These are phyloP conservation scores for Alexandromys fortis DNA, from an alignment of 2,113 vertebrate genomes.

Conservation along the genomic window DNA sequence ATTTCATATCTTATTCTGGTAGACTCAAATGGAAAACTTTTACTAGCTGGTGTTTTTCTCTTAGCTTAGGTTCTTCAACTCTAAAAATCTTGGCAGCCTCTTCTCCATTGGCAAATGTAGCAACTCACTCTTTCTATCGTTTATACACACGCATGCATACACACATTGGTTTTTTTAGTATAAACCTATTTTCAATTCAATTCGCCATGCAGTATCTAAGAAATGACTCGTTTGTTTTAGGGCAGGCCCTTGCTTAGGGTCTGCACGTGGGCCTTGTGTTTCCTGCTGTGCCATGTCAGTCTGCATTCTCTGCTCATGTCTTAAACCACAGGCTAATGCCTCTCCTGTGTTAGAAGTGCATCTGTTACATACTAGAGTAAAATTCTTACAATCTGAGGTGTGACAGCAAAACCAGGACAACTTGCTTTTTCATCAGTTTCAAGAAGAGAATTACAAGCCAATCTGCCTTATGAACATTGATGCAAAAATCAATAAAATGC, in stretches of 20 bases:
- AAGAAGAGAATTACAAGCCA: too few relatives aligned
- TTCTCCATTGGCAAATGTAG: background rate
- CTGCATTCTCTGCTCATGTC: background rate
- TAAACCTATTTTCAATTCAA: background rate
- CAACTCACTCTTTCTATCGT: background rate
- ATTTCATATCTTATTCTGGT: background rate
- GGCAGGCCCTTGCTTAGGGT: background rate
- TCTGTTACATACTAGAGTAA: background rate
- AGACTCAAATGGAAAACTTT: background rate
- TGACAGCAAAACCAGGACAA: background rate
- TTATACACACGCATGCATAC: background rate
- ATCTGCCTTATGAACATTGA: too few relatives aligned
- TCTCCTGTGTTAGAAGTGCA: background rate
- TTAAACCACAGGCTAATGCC: background rate
- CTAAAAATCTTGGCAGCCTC: background rate
- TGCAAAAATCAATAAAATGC: too few relatives aligned
- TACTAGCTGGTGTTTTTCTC: background rate
- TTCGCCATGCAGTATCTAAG: background rate
- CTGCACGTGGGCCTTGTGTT: background rate
- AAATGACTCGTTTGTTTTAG: background rate
- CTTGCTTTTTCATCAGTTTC: background rate
- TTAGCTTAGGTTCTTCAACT: background rate
- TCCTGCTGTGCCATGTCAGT: background rate
- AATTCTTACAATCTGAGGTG: background rate
- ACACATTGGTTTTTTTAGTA: slow-evolving; percentile 12